Evolutionary conservation across 1,140 invertebrate species (phyloP), one percentile per base, ranked within the genome.

Genomic region (Apis cerana): DNA sequence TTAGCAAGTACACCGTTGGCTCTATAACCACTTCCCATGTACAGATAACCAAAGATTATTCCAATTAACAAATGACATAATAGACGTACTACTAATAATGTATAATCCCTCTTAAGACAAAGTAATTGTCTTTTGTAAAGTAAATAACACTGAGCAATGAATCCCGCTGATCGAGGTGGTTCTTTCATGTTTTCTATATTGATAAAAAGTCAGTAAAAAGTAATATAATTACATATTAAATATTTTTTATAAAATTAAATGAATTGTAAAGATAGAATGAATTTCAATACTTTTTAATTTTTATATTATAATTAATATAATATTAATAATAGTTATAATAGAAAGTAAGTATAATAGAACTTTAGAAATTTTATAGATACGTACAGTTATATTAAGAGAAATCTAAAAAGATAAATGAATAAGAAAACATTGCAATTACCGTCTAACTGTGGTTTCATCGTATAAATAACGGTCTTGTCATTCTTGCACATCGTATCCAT

Each of bases 1-100:
- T 99, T 99, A 78, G 97, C 98, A 68, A 98, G 95, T 27, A 98
- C 97, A 68, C 97, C 97, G 86, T 96, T 96, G 0, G 98, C 98
- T 89, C 97, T 96, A 84, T 96, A 96, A 21, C 98, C 98, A 54
- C 98, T 98, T 84, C 97, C 96, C 89, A 95, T 95, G 92, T 99
- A 99, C 1, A 99, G 93, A 88, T 98, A 97, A 1, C 98, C 98
- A 91, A 99, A 98, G 69, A 99, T 94, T 1, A 98, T 93, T 15
- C 97, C 98, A 68, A 99, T 98, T 9, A 96, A 89, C 17, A 99
- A 93, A 90, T 99, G 98, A 7, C 97, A 97, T 8, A 97, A 91
- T 12, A 99, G 91, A 58, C 98, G 95, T 82, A 98, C 96, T 87
- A 97, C 91, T 85, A 97, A 94, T n/a, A 96, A 93, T 64, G 95